Evolutionary conservation across 2,797 vertebrate genomes (phyloP).

Genomic region (Enteromius radiatus): DNA sequence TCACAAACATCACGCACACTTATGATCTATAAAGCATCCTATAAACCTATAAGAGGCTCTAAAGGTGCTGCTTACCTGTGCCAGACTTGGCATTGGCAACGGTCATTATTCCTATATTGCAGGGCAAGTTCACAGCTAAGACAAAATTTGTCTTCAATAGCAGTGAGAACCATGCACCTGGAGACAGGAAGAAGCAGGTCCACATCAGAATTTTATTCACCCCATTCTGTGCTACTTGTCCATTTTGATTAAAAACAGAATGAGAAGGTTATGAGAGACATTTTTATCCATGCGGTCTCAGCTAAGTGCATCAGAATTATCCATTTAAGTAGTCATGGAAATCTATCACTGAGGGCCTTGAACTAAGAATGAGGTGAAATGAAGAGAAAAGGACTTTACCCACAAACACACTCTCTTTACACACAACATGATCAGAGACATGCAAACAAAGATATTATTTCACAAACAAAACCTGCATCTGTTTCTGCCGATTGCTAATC

Average conservation of each 20-base stretch:
- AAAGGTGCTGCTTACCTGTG: constrained; percentile 76
- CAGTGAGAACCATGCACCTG: constrained; percentile 68
- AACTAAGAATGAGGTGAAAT: background rate
- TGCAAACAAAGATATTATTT: background rate
- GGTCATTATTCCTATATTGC: constrained; percentile 72
- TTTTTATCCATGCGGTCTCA: background rate
- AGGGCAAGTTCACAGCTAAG: constrained; percentile 61
- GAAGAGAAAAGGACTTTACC: constrained; percentile 18
- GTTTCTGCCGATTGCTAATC: background rate
- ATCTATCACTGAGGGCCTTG: background rate
- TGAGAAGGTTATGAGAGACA: background rate
- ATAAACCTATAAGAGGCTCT: constrained; percentile 15
- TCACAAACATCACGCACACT: background rate
- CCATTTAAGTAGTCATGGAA: background rate
- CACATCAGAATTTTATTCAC: constrained; percentile 48
- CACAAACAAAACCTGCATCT: background rate
- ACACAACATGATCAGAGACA: constrained; percentile 21
- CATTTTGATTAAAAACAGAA: background rate
- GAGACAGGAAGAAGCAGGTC: constrained; percentile 63
- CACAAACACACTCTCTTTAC: constrained; percentile 22
- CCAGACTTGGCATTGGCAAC: constrained; percentile 78
- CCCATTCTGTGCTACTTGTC: constrained; percentile 8
- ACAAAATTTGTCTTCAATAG: constrained; percentile 62
- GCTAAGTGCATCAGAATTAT: background rate
- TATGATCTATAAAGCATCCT: constrained; percentile 1